phyloP scores from a whole-genome alignment of 2,113 vertebrate species.

The Potamarius usumacintae region DNA sequence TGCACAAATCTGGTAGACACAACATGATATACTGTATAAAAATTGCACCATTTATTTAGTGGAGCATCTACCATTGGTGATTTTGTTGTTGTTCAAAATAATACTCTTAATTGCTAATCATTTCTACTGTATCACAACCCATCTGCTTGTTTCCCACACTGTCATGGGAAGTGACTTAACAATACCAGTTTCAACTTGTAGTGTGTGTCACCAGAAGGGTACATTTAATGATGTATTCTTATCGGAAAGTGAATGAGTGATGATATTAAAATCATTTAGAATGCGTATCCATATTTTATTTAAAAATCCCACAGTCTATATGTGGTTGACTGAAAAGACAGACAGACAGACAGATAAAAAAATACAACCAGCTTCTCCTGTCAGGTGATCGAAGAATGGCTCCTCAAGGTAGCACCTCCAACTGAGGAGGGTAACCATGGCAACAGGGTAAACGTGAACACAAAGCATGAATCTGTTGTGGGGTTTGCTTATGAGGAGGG shows the following conservation, averaged over 20 bases:
- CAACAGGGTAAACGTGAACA: conserved; percentile 73
- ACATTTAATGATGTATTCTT: no score
- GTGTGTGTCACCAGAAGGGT: not conserved
- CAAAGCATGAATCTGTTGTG: conserved; percentile 43
- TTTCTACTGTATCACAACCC: not conserved
- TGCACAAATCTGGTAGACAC: not conserved
- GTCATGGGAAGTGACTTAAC: not conserved
- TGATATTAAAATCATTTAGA: not conserved
- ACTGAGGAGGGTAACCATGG: conserved; percentile 67
- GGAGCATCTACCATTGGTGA: not conserved
- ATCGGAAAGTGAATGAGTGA: not conserved
- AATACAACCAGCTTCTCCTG: conserved; percentile 61
- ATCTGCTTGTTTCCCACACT: not conserved
- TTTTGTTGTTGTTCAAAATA: not conserved
- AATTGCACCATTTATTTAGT: not conserved
- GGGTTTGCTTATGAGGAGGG: conserved; percentile 55
- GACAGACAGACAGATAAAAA: conserved; percentile 50
- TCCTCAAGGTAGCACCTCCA: conserved; percentile 60
- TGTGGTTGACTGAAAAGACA: conserved; percentile 59
- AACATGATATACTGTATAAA: not conserved
- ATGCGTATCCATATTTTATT: not conserved
- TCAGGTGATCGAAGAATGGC: conserved; percentile 74
- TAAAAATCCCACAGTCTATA: no score
- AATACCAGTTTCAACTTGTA: not conserved
- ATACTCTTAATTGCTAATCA: not conserved